These are phyloP conservation scores for Megalonaias nervosa DNA, from an alignment of 1,140 invertebrate species.

Conservation along the genomic window DNA sequence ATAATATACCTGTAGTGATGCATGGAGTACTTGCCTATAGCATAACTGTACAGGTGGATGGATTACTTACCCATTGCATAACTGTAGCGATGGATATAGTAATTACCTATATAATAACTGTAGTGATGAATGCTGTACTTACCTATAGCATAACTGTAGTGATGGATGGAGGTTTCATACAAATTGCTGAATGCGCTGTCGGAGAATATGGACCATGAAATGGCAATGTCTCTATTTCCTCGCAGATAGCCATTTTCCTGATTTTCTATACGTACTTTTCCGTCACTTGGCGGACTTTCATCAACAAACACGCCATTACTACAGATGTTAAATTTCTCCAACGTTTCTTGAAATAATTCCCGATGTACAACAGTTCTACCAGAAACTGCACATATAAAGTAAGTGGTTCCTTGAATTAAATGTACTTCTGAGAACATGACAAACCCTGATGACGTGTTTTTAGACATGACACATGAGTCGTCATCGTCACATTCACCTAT, in stretches of 20 bases:
- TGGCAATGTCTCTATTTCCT: conserved; percentile 4
- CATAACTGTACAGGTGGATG: no score
- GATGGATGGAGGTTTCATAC: conserved; percentile 14
- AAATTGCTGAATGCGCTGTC: conserved; percentile 16
- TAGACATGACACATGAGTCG: conserved; percentile 1
- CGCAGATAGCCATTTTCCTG: conserved; percentile 33
- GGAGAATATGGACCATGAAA: conserved; percentile 39
- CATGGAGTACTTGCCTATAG: no score
- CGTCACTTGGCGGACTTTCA: conserved; percentile 24
- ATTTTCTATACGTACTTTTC: conserved; percentile 31
- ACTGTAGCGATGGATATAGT: neutral
- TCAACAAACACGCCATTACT: conserved; percentile 48
- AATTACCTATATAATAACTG: conserved; percentile 25
- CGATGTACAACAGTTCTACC: neutral
- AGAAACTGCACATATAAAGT: conserved; percentile 32
- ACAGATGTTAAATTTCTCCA: conserved; percentile 20
- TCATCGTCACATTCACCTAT: conserved; percentile 11
- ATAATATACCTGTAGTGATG: no score
- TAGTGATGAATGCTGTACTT: conserved; percentile 23
- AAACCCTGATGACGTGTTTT: conserved; percentile 17
- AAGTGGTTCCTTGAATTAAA: neutral
- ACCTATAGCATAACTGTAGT: conserved; percentile 34
- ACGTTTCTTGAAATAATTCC: conserved; percentile 15
- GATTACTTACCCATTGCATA: no score
- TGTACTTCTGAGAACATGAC: neutral